These are phyloP conservation scores for Coenonympha glycerion DNA, from an alignment of 2,888 invertebrate species.

Conservation along the genomic window DNA sequence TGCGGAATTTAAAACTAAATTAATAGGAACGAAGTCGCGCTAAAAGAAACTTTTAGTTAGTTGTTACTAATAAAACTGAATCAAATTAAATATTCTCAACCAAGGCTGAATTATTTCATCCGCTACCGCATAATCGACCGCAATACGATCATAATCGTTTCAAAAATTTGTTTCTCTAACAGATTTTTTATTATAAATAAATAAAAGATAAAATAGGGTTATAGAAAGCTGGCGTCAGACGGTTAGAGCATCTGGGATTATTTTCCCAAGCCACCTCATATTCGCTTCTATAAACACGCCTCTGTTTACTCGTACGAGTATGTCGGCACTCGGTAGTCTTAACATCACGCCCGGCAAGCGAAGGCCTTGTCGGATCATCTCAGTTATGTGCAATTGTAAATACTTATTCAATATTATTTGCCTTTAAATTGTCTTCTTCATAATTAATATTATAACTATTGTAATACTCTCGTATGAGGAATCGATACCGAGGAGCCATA, in stretches of 20 bases:
- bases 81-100: neutral
- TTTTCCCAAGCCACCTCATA: slow-evolving; percentile 35
- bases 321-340: slow-evolving; percentile 15
- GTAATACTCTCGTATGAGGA: too few relatives aligned
- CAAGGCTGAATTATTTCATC: neutral
- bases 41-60: too few relatives aligned
- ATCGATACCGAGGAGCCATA: too few relatives aligned
- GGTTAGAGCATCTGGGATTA: slow-evolving; percentile 28
- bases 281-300: slow-evolving; percentile 27
- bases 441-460: too few relatives aligned
- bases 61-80: neutral
- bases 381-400: slow-evolving; percentile 19
- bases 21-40: too few relatives aligned
- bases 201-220: slow-evolving; percentile 1
- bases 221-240: slow-evolving; percentile 6
- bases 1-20: too few relatives aligned
- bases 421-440: slow-evolving; percentile 2
- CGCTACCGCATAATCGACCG: neutral
- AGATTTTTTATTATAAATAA: slow-evolving; percentile 9
- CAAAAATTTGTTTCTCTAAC: neutral
- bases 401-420: slow-evolving; percentile 11
- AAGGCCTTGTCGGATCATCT: slow-evolving; percentile 12
- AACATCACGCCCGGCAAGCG: slow-evolving; percentile 22
- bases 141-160: neutral
- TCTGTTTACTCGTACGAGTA: too few relatives aligned